A percentile compares a stretch with the other conserved stretches of the same genome.
Evolutionary conservation across 2,888 invertebrate species (phyloP).

Genomic region (Stenodema calcarata): DNA sequence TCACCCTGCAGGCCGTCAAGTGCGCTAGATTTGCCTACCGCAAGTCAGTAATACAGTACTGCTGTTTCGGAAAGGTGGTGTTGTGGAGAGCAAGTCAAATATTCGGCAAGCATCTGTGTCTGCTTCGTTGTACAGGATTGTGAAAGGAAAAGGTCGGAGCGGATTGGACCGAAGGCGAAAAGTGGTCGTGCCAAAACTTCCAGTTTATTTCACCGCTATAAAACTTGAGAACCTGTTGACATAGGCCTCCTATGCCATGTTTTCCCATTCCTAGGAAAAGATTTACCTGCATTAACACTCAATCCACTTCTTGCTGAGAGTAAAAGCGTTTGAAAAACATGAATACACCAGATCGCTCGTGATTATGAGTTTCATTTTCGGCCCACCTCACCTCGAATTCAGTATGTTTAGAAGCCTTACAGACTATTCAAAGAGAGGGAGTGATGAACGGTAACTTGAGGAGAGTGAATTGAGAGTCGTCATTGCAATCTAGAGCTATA

Average conservation of each 20-base stretch:
- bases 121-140: not conserved
- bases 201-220: too few species aligned
- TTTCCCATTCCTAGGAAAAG: not conserved
- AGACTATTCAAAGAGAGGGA: too few species aligned
- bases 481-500: too few species aligned
- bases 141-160: not conserved
- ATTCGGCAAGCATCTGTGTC: not conserved
- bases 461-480: too few species aligned
- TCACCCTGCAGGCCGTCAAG: not conserved
- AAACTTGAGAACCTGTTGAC: not conserved
- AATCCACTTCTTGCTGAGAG: not conserved
- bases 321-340: too few species aligned
- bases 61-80: not conserved
- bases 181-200: not conserved
- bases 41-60: not conserved
- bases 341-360: too few species aligned
- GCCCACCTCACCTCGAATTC: too few species aligned
- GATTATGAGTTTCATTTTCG: too few species aligned
- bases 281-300: not conserved
- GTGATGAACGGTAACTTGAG: too few species aligned
- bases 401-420: too few species aligned
- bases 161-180: not conserved
- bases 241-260: not conserved
- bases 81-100: not conserved
- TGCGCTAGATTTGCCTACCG: not conserved